phyloP scores from a whole-genome alignment of 2,113 vertebrate genomes.

The Empidonax traillii region DNA sequence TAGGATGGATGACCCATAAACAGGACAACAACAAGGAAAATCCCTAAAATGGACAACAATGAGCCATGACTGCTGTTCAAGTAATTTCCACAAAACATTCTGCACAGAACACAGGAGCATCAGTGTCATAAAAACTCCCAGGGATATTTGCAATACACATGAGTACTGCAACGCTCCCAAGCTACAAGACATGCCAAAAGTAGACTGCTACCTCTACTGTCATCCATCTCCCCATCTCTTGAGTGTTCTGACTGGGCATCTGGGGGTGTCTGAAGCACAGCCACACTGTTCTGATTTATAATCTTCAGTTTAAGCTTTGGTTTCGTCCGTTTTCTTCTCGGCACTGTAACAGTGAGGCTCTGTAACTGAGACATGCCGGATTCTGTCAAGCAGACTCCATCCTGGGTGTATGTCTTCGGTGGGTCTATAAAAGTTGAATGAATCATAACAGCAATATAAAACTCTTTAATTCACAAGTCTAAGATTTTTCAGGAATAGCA shows the following conservation, averaged over 20 bases:
- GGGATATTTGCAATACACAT: neutral
- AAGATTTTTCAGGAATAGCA: slow-evolving; percentile 20
- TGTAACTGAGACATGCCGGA: slow-evolving; percentile 93
- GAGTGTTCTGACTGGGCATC: slow-evolving; percentile 87
- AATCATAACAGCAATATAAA: slow-evolving; percentile 53
- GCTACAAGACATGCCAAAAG: slow-evolving; percentile 18
- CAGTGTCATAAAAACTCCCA: neutral
- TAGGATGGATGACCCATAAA: neutral
- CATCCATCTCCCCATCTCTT: slow-evolving; percentile 88
- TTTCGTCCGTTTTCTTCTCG: slow-evolving; percentile 88
- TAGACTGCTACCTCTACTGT: slow-evolving; percentile 81
- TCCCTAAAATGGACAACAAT: neutral
- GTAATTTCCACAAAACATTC: neutral
- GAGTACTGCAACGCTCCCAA: neutral
- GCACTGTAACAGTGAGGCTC: slow-evolving; percentile 85
- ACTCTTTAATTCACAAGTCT: slow-evolving; percentile 17
- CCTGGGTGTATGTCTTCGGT: slow-evolving; percentile 93
- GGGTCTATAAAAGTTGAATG: slow-evolving; percentile 80
- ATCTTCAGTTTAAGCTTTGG: slow-evolving; percentile 97
- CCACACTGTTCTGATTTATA: slow-evolving; percentile 98
- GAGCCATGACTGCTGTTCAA: neutral
- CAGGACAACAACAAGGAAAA: neutral
- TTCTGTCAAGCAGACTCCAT: slow-evolving; percentile 96
- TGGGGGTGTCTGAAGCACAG: slow-evolving; percentile 91
- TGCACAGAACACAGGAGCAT: neutral